phyloP scores from a whole-genome alignment of 2,888 invertebrate genomes.

The Parochlus steinenii region DNA sequence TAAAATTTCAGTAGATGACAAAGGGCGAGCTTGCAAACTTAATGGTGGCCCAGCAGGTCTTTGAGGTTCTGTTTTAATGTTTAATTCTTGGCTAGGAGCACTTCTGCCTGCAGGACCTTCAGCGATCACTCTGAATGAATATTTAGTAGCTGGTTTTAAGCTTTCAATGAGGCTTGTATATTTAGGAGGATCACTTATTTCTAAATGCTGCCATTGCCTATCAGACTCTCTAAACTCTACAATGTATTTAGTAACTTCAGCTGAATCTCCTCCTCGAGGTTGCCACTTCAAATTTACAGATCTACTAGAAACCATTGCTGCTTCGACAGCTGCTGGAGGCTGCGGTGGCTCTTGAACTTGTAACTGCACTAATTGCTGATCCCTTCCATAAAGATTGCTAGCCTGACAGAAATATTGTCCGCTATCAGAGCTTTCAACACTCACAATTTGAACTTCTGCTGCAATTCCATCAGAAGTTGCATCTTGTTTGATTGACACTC shows the following conservation, averaged over 20 bases:
- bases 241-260: constrained; percentile 51
- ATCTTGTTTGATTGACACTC: constrained; percentile 45
- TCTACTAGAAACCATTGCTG: constrained; percentile 52
- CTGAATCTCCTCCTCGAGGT: constrained; percentile 46
- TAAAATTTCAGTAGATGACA: constrained; percentile 54
- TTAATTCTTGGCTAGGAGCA: constrained; percentile 43
- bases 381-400: constrained; percentile 53
- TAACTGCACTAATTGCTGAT: constrained; percentile 53
- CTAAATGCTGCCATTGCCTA: constrained; percentile 48
- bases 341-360: constrained; percentile 62
- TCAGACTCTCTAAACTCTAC: constrained; percentile 48
- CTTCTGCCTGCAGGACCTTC: constrained; percentile 59
- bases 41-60: constrained; percentile 52
- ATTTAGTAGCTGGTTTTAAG: constrained; percentile 51
- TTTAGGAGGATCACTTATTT: constrained; percentile 44
- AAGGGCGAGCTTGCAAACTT: constrained; percentile 46
- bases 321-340: constrained; percentile 47
- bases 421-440: constrained; percentile 50
- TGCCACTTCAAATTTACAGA: constrained; percentile 64
- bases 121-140: constrained; percentile 52
- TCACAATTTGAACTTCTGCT: constrained; percentile 51
- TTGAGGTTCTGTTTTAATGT: constrained; percentile 50
- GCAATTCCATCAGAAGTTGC: constrained; percentile 50
- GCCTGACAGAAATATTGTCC: constrained; percentile 67
- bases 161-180: constrained; percentile 48